Evolutionary conservation across 2,797 vertebrate genomes (phyloP), one percentile per base, ranked within the genome.

Genomic region (Sebastes hubbsi): DNA sequence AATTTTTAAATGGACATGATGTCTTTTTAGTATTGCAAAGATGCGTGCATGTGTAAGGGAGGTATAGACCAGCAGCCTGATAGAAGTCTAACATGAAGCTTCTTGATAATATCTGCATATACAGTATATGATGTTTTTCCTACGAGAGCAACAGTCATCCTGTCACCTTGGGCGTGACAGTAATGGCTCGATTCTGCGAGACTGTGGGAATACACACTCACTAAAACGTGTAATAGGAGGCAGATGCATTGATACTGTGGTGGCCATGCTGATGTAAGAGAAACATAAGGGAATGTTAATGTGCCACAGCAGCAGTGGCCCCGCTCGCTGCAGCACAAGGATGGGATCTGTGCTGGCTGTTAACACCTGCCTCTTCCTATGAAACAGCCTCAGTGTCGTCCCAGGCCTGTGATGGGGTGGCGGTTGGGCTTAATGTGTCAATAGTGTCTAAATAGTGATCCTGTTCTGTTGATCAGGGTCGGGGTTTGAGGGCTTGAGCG

Each of bases 341-440:
- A 83, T 87, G 82, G 75, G 89, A 94, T 95, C 91, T 95, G 93
- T 95, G 80, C 54, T 86, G 84, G 77, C 77, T 81, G 70, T 85
- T 90, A 88, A 91, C 94, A 95, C 93, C 92, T 95, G 95, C 93
- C 81, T 82, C 87, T 82, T 85, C 75, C 89, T 71, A 90, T 93
- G 78, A 95, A 95, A 92, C 88, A 91, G 86, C 90, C 87, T 88
- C 93, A 91, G 88, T 95, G 87, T 90, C 81, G 88, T 78, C 80
- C 42, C 49, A 18, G 72, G 81, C 74, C 49, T 76, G 22, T 67
- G 72, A 56, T 56, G 59, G 64, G n/a, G 52, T 32, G 68, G 60
- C 70, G 63, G 38, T 72, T 54, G 27, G 52, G 52, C 14, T 74
- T 32, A 54, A 36, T 78, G 66, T 60, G 52, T 85, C 63, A 67